Base-by-base conservation (phyloP, 64 coral and sea anemone genomes). In the Stichodactyla mertensii region DNA sequence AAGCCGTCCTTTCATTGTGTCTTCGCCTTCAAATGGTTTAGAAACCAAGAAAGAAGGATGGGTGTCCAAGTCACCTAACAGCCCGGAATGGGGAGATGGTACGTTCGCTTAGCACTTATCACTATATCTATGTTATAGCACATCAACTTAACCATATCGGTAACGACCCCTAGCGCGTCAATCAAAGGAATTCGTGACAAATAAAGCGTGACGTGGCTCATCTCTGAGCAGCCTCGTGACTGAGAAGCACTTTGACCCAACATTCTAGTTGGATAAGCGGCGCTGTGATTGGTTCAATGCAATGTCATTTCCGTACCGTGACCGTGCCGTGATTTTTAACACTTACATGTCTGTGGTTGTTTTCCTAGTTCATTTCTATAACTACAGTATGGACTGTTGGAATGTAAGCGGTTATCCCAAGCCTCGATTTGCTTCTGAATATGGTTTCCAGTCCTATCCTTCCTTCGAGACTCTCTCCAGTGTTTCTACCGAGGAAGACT, bases 391-490 rank as follows among this genome's bases (percentile, higher is more conserved):
- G 93, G 93, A 99, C 51, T 99, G 97, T 64, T 92, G 88, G 97
- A 87, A 99, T 59, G 86, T 92, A 5, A 87, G 82, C 22, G 91
- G 90, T 14, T 95, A 99, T 86, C 97, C 91, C 11, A 94, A 91
- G 16, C 97, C 97, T 71, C 80, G 97, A 56, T 99, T 99, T 90
- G 97, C 97, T 16, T 99, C 97, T 20, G 97, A 99, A 79, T 99
- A 99, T 93, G 97, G 97, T 66, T 89, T 99, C 77, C 97, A 99
- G 91, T 99, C 97, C 27, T 99, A 95, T 71, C 92, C 97, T 52
- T 94, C 93, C 15, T 99, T 99, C 87, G 93, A 95, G 88, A 99
- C 97, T 23, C 85, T 99, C 55, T 81, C 93, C 12, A 71, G 79
- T 51, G 93, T 99, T 16, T 95, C 97, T 54, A 55, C 92, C 60